Base-by-base conservation (phyloP, 2,797 vertebrate genomes). In the Scleropages formosus region DNA sequence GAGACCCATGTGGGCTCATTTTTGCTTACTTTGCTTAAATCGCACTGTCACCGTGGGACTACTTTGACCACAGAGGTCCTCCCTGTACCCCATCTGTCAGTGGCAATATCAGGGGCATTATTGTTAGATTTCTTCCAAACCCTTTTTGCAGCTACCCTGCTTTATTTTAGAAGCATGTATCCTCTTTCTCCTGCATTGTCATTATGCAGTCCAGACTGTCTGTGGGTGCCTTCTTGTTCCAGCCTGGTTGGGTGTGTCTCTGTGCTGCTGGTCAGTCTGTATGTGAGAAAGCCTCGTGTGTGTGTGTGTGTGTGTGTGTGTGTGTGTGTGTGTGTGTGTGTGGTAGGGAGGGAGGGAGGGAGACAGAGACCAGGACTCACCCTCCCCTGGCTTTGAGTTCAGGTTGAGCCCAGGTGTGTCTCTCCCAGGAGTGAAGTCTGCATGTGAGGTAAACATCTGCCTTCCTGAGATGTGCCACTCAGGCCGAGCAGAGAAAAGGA, bases 401-500 rank as follows among this genome's bases (percentile, higher is more conserved):
- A 39, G 16, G 65, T 46, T 39, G 67, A 66, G 27, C 73, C 46
- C 51, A 75, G 63, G 63, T 75, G 63, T 24, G 53, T 22, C 63
- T 39, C 47, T 59, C n/a, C 58, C 7, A 26, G 39, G 27, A 9
- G 13, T n/a, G 72, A 46, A 73, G 44, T 64, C 44, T 46, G 62
- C 47, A 53, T 56, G 26, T 65, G 62, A 27, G 49, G 26, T 31
- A 59, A 75, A 75, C 7, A 53, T 22, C 73, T 56, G n/a, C 49
- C 51, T 58, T 62, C 67, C 18, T 63, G 63, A 4, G 51, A 31
- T 46, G 12, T 56, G 9, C 64, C 12, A n/a, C 65, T 74, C 47
- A 12, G 44, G 3, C 64, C 61, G 24, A 65, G 26, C 16, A 8
- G 22, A 56, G 62, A 65, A 46, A 59, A 75, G 63, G 26, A 67